Evolutionary conservation across 2,113 vertebrate species (phyloP), one percentile per base, ranked within the genome.

Genomic region (Etheostoma spectabile): DNA sequence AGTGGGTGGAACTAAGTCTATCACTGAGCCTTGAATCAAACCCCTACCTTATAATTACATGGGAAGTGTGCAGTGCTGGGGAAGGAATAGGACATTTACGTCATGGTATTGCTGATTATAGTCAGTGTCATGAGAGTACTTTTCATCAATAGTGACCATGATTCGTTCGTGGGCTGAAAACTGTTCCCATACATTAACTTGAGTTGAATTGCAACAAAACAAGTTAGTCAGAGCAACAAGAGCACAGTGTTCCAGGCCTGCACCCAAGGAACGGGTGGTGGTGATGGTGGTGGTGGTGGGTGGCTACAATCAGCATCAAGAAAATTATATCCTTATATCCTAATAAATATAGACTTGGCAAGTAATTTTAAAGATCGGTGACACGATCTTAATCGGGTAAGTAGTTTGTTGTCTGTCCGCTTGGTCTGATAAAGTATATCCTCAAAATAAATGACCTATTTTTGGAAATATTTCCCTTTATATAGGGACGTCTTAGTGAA

Each of bases 11-110:
- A 91, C 88, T 85, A 89, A 83, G 89, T 86, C 86, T 85, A 94
- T 94, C 87, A 87, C 86, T 86, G 52, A 90, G 77, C 88, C 84
- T 79, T 55, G 74, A 92, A 87, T 89, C 69, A 85, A 89, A 92
- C 68, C 85, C 82, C 75, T 77, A 85, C 86, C 91, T 91, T 92
- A 84, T 95, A 95, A 95, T 95, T 95, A 95, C 61, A 92, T 70
- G 75, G 87, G 85, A 88, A 79, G 85, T 85, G 79, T 86, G 66
- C 82, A 79, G 88, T 42, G 51, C 84, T 64, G 35, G 84, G 80
- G 86, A 85, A 69, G 80, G 87, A 87, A 87, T 72, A 67, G 59
- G 66, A 70, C n/a, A 64, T 86, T 87, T 88, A 90, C 77, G 83
- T 94, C 91, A 94, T 86, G 78, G 84, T 80, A 86, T 91, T 74